phyloP scores from a whole-genome alignment of 2,113 vertebrate species.

The Lanius collurio region DNA sequence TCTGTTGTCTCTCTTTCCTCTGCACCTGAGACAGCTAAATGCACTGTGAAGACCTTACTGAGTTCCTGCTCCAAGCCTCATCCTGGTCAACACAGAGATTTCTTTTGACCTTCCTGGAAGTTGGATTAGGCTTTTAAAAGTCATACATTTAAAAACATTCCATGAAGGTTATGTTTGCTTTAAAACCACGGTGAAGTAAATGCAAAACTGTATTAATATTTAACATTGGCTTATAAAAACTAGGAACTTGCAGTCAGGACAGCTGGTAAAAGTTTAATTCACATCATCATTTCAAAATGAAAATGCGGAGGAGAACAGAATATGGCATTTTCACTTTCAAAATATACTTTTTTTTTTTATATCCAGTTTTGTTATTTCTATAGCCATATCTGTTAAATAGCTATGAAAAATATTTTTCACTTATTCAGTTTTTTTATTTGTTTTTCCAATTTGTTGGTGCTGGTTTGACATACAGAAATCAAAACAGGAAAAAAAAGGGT shows the following conservation, averaged over 20 bases:
- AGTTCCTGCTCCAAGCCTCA: not conserved
- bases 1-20: not conserved
- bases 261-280: conserved; percentile 44
- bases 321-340: not conserved
- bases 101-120: conserved; percentile 34
- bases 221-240: conserved; percentile 33
- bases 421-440: not conserved
- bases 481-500: not conserved
- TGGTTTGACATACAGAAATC: not conserved
- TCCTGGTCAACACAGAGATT: conserved; percentile 1
- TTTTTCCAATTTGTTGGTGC: not conserved
- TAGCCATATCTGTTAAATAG: not conserved
- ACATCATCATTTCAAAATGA: conserved; percentile 8
- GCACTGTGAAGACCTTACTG: not conserved
- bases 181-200: conserved; percentile 29
- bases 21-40: not conserved
- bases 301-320: not conserved
- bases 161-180: conserved; percentile 19
- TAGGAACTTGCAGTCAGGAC: not conserved
- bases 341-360: not conserved
- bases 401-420: not conserved
- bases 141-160: conserved; percentile 47
- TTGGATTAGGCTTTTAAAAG: not conserved
- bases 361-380: not conserved
- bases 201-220: conserved; percentile 55